These are phyloP conservation scores for Ommatoiulus sabulosus DNA, from an alignment of 2,888 invertebrate species.

Conservation along the genomic window DNA sequence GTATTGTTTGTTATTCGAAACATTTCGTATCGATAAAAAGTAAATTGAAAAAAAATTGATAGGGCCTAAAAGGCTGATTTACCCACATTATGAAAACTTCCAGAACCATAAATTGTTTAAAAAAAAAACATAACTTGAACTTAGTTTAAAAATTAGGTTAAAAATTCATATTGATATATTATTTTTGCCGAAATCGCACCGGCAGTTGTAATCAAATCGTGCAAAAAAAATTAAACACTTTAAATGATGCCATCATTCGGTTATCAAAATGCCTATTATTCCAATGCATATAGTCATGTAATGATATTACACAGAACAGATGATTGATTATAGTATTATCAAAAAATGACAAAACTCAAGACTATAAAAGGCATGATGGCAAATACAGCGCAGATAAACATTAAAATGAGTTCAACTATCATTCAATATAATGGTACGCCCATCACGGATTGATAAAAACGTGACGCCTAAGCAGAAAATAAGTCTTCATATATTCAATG, in stretches of 20 bases:
- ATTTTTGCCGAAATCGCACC: no score
- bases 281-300: background rate
- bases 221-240: background rate
- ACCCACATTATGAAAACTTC: no score
- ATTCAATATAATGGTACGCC: background rate
- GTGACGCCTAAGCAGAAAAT: background rate
- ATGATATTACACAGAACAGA: background rate
- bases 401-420: background rate
- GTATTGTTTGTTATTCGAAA: no score
- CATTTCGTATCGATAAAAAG: no score
- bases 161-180: no score
- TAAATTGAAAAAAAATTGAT: no score
- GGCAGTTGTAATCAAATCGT: background rate
- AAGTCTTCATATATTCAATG: background rate
- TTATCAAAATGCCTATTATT: background rate
- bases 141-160: no score
- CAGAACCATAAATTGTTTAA: no score
- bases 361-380: slow-evolving; percentile 5
- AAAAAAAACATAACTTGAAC: no score
- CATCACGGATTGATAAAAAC: background rate
- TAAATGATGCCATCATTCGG: background rate
- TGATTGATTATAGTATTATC: background rate
- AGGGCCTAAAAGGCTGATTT: no score
- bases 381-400: background rate
- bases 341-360: background rate